Percentiles rank a stretch among this genome's conserved stretches.
phyloP scores from a whole-genome alignment of 2,797 vertebrate genomes.

The Hippoglossus hippoglossus region DNA sequence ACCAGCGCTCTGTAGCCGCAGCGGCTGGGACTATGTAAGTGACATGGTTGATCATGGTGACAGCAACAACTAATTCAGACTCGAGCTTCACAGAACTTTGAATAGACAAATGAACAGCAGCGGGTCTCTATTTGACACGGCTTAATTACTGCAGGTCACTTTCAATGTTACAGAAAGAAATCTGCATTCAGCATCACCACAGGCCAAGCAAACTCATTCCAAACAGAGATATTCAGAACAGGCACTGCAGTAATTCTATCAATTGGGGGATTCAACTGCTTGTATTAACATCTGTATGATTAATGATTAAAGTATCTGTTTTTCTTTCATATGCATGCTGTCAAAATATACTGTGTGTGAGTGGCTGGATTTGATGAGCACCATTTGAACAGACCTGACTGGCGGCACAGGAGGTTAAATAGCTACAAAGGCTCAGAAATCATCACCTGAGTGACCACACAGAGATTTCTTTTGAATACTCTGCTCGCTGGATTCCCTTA shows the following conservation, averaged over 20 bases:
- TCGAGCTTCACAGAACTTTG: too few relatives aligned
- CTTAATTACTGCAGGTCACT: too few relatives aligned
- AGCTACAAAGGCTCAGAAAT: slow-evolving; percentile 12
- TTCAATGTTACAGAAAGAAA: too few relatives aligned
- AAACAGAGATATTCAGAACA: too few relatives aligned
- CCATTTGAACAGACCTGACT: slow-evolving; percentile 12
- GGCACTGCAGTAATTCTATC: background rate
- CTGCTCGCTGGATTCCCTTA: background rate
- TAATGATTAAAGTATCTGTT: background rate
- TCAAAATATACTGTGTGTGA: background rate
- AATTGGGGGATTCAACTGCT: background rate
- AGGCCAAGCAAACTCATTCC: too few relatives aligned
- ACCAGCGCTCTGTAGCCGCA: too few relatives aligned
- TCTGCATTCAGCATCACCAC: too few relatives aligned
- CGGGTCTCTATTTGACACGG: too few relatives aligned
- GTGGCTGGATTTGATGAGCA: background rate
- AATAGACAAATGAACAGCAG: too few relatives aligned
- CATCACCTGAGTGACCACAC: slow-evolving; percentile 8
- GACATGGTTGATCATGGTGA: too few relatives aligned
- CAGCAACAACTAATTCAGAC: too few relatives aligned
- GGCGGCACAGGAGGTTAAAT: slow-evolving; percentile 20
- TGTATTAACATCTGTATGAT: background rate
- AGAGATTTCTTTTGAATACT: slow-evolving; percentile 12
- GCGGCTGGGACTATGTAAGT: too few relatives aligned
- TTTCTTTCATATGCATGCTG: slow-evolving; percentile 20